These are phyloP conservation scores for Augochlorella aurata DNA, from an alignment of 2,888 invertebrate species.

Conservation along the genomic window DNA sequence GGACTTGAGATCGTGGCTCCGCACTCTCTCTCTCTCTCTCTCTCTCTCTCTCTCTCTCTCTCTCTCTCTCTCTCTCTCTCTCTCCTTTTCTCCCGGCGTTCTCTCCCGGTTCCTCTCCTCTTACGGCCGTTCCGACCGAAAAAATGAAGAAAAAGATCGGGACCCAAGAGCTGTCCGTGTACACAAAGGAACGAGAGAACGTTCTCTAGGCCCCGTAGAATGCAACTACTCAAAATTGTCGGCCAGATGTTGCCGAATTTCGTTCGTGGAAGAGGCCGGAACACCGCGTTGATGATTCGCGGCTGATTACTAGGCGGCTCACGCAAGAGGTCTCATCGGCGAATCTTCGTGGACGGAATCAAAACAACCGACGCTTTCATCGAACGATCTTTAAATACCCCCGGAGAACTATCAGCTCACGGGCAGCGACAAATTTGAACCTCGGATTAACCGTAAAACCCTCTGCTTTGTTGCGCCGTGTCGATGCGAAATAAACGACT, in stretches of 20 bases:
- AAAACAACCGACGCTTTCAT: background rate
- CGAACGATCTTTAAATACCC: slow-evolving; percentile 1
- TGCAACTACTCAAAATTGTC: slow-evolving; percentile 16
- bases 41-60: slow-evolving; percentile 15
- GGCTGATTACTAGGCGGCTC: slow-evolving; percentile 1
- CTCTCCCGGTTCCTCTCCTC: background rate
- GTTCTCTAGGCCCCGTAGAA: slow-evolving; percentile 23
- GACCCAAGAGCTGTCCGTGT: background rate
- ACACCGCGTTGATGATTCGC: background rate
- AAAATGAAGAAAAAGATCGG: slow-evolving; percentile 28
- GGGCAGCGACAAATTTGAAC: background rate
- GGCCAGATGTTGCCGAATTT: slow-evolving; percentile 6
- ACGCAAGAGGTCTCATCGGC: background rate
- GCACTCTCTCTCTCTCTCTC: background rate
- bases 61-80: background rate
- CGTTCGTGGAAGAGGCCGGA: background rate
- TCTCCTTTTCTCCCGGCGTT: background rate
- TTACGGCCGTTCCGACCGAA: slow-evolving; percentile 7
- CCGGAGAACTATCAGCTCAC: background rate
- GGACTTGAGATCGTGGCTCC: slow-evolving; percentile 63
- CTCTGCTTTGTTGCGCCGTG: background rate
- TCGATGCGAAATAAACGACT: background rate
- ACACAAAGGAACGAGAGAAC: slow-evolving; percentile 39
- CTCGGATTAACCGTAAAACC: slow-evolving; percentile 2
- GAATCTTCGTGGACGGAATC: background rate